A percentile compares a stretch with the other conserved stretches of the same genome.
These are phyloP conservation scores for Archegozetes longisetosus DNA, from an alignment of 1,140 invertebrate species.

Conservation along the genomic window DNA sequence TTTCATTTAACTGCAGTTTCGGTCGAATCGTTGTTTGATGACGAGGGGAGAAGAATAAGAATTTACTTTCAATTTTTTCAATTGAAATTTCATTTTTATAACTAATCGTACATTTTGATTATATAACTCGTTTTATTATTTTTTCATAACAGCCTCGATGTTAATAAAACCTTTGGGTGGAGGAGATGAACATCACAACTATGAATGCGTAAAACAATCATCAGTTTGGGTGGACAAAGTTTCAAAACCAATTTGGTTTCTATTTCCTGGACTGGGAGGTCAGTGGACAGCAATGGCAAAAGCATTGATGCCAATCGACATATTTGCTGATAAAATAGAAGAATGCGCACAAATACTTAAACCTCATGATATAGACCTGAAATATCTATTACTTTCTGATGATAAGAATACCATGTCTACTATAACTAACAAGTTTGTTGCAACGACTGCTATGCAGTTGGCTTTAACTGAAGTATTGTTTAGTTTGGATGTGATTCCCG, in stretches of 20 bases:
- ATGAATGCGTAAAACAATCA: neutral
- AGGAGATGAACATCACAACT: neutral
- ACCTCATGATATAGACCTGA: constrained; percentile 58
- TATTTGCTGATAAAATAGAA: constrained; percentile 56
- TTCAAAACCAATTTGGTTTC: constrained; percentile 56
- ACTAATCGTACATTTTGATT: neutral
- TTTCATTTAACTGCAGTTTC: no score
- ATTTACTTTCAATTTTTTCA: no score
- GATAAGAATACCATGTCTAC: constrained; percentile 56
- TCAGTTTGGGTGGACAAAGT: neutral
- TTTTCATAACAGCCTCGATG: constrained; percentile 17
- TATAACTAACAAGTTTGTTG: constrained; percentile 70
- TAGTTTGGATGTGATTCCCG: constrained; percentile 31
- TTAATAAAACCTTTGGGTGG: constrained; percentile 3
- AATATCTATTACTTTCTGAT: constrained; percentile 56
- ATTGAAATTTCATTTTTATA: no score
- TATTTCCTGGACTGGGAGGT: constrained; percentile 88
- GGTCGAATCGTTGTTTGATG: no score
- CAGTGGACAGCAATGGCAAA: constrained; percentile 90
- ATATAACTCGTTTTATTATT: constrained; percentile 16
- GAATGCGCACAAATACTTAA: constrained; percentile 53
- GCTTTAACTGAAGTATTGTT: constrained; percentile 34
- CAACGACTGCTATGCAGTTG: constrained; percentile 60
- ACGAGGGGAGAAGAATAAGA: constrained; percentile 36
- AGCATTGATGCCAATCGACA: constrained; percentile 56